phyloP scores from a whole-genome alignment of 2,797 vertebrate species.

The Limosa lapponica region DNA sequence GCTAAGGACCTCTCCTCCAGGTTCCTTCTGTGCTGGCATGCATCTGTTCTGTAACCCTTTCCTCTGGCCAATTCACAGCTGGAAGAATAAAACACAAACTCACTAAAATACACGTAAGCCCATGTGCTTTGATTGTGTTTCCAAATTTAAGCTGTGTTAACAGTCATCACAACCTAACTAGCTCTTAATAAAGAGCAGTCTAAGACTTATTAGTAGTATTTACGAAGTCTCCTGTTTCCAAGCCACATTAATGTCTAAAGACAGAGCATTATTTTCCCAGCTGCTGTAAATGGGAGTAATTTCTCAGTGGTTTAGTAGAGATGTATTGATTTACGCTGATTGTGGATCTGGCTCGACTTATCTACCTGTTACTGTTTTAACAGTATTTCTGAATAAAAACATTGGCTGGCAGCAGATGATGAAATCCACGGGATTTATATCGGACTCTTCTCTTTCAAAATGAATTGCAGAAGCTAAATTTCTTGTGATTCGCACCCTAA shows the following conservation, averaged over 20 bases:
- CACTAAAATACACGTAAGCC: neutral
- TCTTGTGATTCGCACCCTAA: slow-evolving; percentile 61
- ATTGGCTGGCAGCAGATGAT: slow-evolving; percentile 52
- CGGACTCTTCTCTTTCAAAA: slow-evolving; percentile 43
- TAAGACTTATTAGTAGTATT: slow-evolving; percentile 9
- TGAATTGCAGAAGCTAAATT: slow-evolving; percentile 48
- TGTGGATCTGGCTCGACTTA: slow-evolving; percentile 18
- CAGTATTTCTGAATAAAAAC: slow-evolving; percentile 68
- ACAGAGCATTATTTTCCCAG: neutral
- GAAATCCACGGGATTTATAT: slow-evolving; percentile 70
- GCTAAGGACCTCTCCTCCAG: neutral
- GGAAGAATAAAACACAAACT: neutral
- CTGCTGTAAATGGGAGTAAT: neutral
- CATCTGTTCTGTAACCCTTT: neutral
- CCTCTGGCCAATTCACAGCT: neutral
- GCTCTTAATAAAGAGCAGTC: neutral
- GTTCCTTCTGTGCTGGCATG: neutral
- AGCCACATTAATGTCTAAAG: neutral
- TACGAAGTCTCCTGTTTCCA: slow-evolving; percentile 14
- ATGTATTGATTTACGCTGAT: slow-evolving; percentile 31
- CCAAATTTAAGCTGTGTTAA: neutral
- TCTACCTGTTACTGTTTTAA: slow-evolving; percentile 44
- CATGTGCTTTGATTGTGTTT: neutral
- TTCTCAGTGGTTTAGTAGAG: slow-evolving; percentile 9
- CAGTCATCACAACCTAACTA: neutral